Percentiles rank a stretch among this genome's conserved stretches.
Evolutionary conservation across 2,113 vertebrate species (phyloP).

Genomic region (Anguilla rostrata): DNA sequence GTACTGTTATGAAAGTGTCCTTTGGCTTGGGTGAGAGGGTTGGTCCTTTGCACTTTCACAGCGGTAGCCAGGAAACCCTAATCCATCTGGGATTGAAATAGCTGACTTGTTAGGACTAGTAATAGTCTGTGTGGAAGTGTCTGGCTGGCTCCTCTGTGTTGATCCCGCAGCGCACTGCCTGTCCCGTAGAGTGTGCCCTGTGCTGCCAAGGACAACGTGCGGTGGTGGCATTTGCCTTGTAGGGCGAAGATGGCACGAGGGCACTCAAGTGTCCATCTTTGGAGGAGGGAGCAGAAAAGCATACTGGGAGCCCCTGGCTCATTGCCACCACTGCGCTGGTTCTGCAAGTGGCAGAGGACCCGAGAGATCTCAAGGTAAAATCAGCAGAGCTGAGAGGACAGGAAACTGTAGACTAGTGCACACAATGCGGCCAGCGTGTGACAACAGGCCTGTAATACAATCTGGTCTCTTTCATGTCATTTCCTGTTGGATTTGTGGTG

Average conservation of each 20-base stretch:
- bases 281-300: neutral
- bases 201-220: constrained; percentile 57
- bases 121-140: constrained; percentile 43
- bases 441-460: neutral
- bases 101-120: constrained; percentile 46
- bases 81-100: constrained; percentile 52
- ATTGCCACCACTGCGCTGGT: neutral
- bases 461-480: neutral
- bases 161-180: constrained; percentile 48
- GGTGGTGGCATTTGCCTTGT: constrained; percentile 57
- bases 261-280: neutral
- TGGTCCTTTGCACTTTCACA: constrained; percentile 17
- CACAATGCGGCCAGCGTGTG: neutral
- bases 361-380: neutral
- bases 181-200: constrained; percentile 53
- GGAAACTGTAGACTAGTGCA: neutral
- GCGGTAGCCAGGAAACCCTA: constrained; percentile 31
- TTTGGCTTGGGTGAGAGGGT: neutral
- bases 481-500: neutral
- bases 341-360: neutral
- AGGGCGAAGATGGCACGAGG: constrained; percentile 48
- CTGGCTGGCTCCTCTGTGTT: constrained; percentile 11
- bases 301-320: neutral
- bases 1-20: neutral
- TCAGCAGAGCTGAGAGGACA: neutral